Evolutionary conservation across 2,113 vertebrate species (phyloP).

Genomic region (Caranx melampygus): DNA sequence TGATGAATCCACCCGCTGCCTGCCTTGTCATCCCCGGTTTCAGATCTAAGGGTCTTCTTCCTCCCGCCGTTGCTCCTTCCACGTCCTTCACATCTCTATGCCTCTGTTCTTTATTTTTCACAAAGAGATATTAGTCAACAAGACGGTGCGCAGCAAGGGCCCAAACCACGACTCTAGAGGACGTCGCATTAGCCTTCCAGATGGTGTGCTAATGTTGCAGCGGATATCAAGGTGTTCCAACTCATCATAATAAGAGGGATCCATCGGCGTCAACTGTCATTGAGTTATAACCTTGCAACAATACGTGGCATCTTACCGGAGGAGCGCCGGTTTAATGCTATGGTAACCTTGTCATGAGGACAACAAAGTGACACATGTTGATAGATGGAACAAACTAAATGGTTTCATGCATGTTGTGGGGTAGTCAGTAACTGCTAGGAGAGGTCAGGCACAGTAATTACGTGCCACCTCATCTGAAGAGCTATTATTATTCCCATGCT

Average conservation of each 20-base stretch:
- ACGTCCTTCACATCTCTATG: conserved; percentile 78
- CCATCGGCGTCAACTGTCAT: conserved; percentile 70
- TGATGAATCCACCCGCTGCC: conserved; percentile 80
- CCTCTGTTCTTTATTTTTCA: conserved; percentile 74
- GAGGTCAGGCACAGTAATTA: conserved; percentile 78
- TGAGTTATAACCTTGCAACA: conserved; percentile 78
- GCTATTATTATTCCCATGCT: conserved; percentile 70
- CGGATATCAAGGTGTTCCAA: conserved; percentile 84
- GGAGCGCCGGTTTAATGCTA: conserved; percentile 60
- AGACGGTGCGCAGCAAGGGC: conserved; percentile 66
- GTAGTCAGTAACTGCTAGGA: conserved; percentile 58
- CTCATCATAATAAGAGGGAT: conserved; percentile 84
- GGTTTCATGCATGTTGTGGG: conserved; percentile 66
- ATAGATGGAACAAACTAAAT: conserved; percentile 71
- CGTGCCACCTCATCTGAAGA: conserved; percentile 72
- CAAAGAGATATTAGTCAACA: conserved; percentile 82
- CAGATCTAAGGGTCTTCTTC: conserved; percentile 63
- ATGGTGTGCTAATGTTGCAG: conserved; percentile 83
- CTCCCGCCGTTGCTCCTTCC: conserved; percentile 52
- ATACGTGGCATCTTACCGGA: conserved; percentile 57
- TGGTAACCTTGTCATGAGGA: conserved; percentile 78
- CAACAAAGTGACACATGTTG: conserved; percentile 72
- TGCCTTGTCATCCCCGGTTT: conserved; percentile 67
- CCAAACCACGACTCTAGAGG: conserved; percentile 74
- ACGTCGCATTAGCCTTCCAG: conserved; percentile 83